Conservation (phyloP, 2,113 vertebrate genomes). For the Nyctibius bracteatus region DNA sequence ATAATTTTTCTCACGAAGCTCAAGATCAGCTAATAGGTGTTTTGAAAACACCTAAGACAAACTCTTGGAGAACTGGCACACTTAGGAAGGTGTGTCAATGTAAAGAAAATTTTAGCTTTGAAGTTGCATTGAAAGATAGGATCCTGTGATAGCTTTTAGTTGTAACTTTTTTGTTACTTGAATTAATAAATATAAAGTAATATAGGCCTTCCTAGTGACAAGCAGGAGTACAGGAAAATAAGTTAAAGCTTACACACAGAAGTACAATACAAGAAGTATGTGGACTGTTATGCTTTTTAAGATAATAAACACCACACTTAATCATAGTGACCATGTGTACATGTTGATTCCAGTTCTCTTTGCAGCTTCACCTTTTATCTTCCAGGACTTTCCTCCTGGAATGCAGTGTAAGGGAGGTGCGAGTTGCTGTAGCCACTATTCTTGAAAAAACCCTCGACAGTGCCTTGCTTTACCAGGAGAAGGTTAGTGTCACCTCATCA, state of each 20-base stretch:
- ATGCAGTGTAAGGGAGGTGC: constrained; percentile 92
- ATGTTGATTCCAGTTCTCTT: not conserved
- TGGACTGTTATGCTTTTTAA: not conserved
- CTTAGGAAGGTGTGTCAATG: not conserved
- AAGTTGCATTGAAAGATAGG: not conserved
- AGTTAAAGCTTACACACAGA: not conserved
- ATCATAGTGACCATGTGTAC: not conserved
- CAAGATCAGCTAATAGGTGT: not conserved
- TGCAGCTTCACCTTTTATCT: constrained; percentile 25
- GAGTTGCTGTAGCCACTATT: constrained; percentile 91
- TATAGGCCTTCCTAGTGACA: not conserved
- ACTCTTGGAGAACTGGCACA: not conserved
- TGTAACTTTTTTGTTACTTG: not conserved
- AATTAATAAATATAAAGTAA: not conserved
- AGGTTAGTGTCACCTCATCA: constrained; percentile 66
- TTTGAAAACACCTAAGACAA: not conserved
- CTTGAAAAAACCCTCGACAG: constrained; percentile 96
- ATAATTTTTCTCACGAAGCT: not conserved
- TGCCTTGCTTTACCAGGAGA: constrained; percentile 90
- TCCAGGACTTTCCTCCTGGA: constrained; percentile 92
- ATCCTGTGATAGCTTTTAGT: not conserved
- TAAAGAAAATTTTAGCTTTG: not conserved
- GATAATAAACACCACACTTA: not conserved
- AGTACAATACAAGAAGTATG: not conserved
- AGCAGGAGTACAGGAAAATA: not conserved